A percentile compares a stretch with the other conserved stretches of the same genome.
Evolutionary conservation across 1,140 invertebrate genomes (phyloP).

Genomic region (Leptonema lineaticorne): DNA sequence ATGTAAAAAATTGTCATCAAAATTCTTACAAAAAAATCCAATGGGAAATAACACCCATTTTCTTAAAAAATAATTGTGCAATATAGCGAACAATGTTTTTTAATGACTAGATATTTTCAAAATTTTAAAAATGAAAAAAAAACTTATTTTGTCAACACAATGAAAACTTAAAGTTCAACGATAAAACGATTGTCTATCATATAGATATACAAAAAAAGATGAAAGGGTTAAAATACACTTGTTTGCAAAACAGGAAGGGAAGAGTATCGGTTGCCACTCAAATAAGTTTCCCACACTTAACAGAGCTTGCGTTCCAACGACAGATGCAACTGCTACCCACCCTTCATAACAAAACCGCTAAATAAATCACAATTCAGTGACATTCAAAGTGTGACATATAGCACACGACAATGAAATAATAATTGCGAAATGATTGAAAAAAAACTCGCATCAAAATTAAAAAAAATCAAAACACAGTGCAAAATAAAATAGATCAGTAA

Average conservation of each 20-base stretch:
- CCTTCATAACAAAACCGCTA: neutral
- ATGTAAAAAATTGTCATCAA: too few species aligned
- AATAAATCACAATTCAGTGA: constrained; percentile 9
- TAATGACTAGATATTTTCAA: too few species aligned
- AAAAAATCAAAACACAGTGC: neutral
- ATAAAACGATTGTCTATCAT: too few species aligned
- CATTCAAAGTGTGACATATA: neutral
- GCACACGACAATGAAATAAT: neutral
- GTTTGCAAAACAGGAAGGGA: neutral
- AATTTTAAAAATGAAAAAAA: too few species aligned
- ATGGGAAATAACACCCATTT: neutral
- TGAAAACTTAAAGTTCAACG: too few species aligned
- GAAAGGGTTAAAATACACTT: constrained; percentile 7
- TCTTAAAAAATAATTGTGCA: too few species aligned
- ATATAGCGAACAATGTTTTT: neutral
- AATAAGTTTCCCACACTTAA: constrained; percentile 10
- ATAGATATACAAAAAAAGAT: too few species aligned
- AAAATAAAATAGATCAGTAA: neutral
- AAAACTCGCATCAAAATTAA: neutral
- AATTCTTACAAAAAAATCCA: neutral
- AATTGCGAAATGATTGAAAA: too few species aligned
- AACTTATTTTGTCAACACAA: too few species aligned
- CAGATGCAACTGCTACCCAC: constrained; percentile 8
- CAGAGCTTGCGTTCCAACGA: neutral
- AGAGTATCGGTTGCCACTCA: neutral